Base-by-base conservation (phyloP, 2,797 vertebrate species). In the Dicrostonyx torquatus region DNA sequence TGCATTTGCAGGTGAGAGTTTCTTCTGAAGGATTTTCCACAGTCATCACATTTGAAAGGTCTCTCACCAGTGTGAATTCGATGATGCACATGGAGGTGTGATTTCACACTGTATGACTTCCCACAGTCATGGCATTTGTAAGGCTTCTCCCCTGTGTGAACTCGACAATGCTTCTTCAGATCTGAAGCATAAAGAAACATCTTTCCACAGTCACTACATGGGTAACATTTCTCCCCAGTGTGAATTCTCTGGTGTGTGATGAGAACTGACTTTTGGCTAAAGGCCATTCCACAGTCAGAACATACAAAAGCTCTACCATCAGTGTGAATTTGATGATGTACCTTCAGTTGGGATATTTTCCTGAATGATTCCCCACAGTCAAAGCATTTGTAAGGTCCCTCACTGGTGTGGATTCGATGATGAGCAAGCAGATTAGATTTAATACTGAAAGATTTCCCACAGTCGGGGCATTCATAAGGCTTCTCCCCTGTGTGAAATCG, bases 241-340 rank as follows among this genome's bases (percentile, higher is more conserved):
- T 87, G 86, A 45, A 87, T 87, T 31, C 85, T 58, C 26, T 87
- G 89, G 9, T 87, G 85, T 13, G 85, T 87, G 37, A 15, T 31
- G 26, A 87, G 85, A 50, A 87, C 85, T 73, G 85, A 73, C 50
- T 87, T 87, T 58, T 87, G 85, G 85, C 85, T 87, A 17, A 87
- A 87, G 68, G 85, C 85, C 85, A 87, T 87, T 13, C 85, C 85
- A 43, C 85, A 87, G 85, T 87, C 85, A 58, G 85, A 87, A 17
- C 85, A 87, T 3, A 87, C 85, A 73, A 87, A 87, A 5, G 85
- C 43, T 26, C 85, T 43, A 4, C 85, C 50, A 20, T 87, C 85
- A 0, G 85, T 73, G 37, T 87, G 85, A 43, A 87, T 87, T 6
- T 87, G 68, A 43, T 87, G 85, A 31, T 87, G 85, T 5, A 87